These are phyloP conservation scores for Idaea aversata DNA, from an alignment of 2,888 invertebrate species.

Conservation along the genomic window DNA sequence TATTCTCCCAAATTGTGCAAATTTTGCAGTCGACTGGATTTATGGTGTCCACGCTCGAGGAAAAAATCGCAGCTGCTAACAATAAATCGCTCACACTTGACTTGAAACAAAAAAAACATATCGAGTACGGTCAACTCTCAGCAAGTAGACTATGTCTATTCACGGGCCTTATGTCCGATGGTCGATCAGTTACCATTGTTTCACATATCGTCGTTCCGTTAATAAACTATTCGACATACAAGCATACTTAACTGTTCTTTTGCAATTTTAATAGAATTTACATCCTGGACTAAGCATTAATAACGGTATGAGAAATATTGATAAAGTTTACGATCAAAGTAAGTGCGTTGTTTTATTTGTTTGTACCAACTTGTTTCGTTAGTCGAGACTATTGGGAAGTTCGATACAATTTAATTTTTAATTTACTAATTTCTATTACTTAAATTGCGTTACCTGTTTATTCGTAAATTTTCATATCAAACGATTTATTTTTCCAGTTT, in stretches of 20 bases:
- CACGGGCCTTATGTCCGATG: conserved; percentile 31
- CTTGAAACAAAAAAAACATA: conserved; percentile 45
- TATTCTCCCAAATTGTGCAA: conserved; percentile 35
- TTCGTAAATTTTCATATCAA: too few relatives aligned
- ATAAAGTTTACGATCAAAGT: too few relatives aligned
- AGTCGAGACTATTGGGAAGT: too few relatives aligned
- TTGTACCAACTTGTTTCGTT: too few relatives aligned
- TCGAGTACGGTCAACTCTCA: conserved; percentile 45
- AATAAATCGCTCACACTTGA: conserved; percentile 57
- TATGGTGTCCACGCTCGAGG: conserved; percentile 41
- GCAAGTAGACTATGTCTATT: conserved; percentile 48
- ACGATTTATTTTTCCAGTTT: too few relatives aligned
- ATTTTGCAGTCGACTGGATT: conserved; percentile 44
- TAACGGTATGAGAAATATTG: too few relatives aligned
- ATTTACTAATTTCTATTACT: too few relatives aligned
- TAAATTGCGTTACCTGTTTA: too few relatives aligned
- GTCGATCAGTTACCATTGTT: conserved; percentile 51
- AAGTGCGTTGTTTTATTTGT: too few relatives aligned
- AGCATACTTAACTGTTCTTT: conserved; percentile 26
- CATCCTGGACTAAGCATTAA: conserved; percentile 38
- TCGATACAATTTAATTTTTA: too few relatives aligned
- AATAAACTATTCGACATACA: conserved; percentile 34
- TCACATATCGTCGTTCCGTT: conserved; percentile 45
- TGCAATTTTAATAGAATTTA: conserved; percentile 37
- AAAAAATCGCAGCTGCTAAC: conserved; percentile 52